Base-by-base conservation (phyloP, 2,113 vertebrate species). In the Ancistrus triradiatus region DNA sequence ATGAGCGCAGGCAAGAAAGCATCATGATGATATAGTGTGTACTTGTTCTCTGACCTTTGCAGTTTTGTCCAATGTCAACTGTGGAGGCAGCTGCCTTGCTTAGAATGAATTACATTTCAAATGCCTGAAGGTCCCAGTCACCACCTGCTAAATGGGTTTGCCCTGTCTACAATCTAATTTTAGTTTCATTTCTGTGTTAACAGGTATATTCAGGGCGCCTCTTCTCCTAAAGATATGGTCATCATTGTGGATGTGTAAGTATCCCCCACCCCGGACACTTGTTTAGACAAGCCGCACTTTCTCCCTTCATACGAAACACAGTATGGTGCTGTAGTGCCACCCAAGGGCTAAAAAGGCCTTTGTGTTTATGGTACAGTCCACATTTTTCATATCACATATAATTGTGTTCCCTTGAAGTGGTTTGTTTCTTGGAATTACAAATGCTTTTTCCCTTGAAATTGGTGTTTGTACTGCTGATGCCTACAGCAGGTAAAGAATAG, bases 201-300 rank as follows among this genome's bases (percentile, higher is more conserved):
- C 87, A 99, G 96, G 96, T 99, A 99, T 66, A 98, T 97, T 78
- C 95, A 98, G 73, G 96, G 96, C 0, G 96, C 96, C 53, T 96
- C 96, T 0, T 99, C 96, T 15, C 96, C 96, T 2, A 99, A 99
- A 84, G 96, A 99, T 87, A 98, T 99, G 96, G 90, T 99, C 83
- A 99, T 99, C 87, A 94, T 98, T 0, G 94, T 99, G 77, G 96
- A 99, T 0, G 95, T 99, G 95, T 99, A 82, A 99, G 96, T 95
- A 66, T 77, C 55, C 56, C 17, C 49, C n/a, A 37, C 9, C 27
- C 19, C 49, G n/a, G 33, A 13, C 7, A 43, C 37, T 3, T 14
- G 28, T 17, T 19, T 18, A 42, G 21, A 47, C n/a, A 57, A n/a
- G n/a, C n/a, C n/a, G n/a, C 43, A 51, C 10, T 47, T 18, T n/a